Base-by-base conservation (phyloP, 1,140 invertebrate species). In the Sesamia nonagrioides region DNA sequence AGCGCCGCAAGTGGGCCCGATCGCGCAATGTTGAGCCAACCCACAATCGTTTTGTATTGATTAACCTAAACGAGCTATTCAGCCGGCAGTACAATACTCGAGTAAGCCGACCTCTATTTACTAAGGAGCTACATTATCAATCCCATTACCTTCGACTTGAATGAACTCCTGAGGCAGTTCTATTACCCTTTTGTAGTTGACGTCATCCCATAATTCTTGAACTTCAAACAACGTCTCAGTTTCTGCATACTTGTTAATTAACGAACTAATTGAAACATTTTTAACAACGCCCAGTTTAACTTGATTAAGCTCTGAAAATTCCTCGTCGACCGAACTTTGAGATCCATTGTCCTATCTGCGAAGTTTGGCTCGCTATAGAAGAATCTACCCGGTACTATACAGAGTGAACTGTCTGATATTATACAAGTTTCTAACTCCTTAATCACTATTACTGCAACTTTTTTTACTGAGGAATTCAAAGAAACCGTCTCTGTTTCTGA, bases 261-360 rank as follows among this genome's bases (percentile, higher is more conserved):
- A 27, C 9, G n/a, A 50, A 17, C 42, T 76, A 73, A 76, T 76
- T 76, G 42, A 76, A 76, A 76, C 58, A 76, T 76, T 76, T 76
- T 50, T 63, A 75, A 48, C 56, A 63, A 18, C 42, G 56, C 8
- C 56, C 42, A 21, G 58, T 76, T 63, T 50, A 63, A 63, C 40
- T 76, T 76, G 45, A 76, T 76, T 76, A 76, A 76, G 73, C 27
- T 75, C 18, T 50, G 58, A 76, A 76, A 37, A 61, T 76, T 63
- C 45, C 73, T 72, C 48, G 17, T 40, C 33, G n/a, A 27, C 6
- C 15, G 40, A 76, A 76, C 56, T 76, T 50, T 72, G 69, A 37
- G 33, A 60, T 50, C 73, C 45, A 76, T 76, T 76, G 73, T 76
- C 54, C 71, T 58, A 73, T 73, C 73, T 40, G 58, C 15, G n/a